Evolutionary conservation across 2,113 vertebrate genomes (phyloP), one percentile per base, ranked within the genome.

Genomic region (Ciconia stormi): DNA sequence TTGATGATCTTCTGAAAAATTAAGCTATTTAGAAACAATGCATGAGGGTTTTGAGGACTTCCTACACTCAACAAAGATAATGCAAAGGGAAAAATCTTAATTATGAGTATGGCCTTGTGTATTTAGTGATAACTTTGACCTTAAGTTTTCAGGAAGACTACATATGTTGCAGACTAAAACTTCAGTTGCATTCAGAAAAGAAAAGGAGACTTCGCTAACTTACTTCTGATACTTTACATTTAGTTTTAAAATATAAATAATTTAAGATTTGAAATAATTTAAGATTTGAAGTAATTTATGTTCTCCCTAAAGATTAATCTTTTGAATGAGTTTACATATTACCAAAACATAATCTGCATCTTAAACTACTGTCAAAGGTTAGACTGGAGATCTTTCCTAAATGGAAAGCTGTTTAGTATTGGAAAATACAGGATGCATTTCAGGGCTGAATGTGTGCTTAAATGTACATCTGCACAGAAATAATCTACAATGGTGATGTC

Each of bases 1-100:
- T 67, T 61, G 44, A 55, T 71, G 80, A 87, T 69, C 46, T 88
- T 82, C 61, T 94, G 59, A 95, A 92, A 93, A 92, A 87, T 66
- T 38, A 78, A 42, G 30, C 40, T 58, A 4, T 84, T 92, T 85
- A 61, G 50, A 82, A 95, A 34, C 77, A 82, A 10, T 16, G 6
- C 16, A 9, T 66, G 67, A 74, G 21, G 23, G 11, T 89, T 90
- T 47, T 52, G 65, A 94, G 52, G 38, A 40, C 49, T 85, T 94
- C 11, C 23, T 76, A 27, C 12, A 11, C 16, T 85, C 42, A 53
- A n/a, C 34, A 56, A 72, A 61, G 29, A 36, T 65, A 69, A 79
- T 52, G 62, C 25, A 72, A 46, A 72, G 27, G 40, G 20, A 55
- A 79, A 34, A 81, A 49, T 30, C 9, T 20, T 49, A 50, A 44